Evolutionary conservation across 2,888 invertebrate genomes (phyloP), one percentile per base, ranked within the genome.

Genomic region (Melipona beecheii): DNA sequence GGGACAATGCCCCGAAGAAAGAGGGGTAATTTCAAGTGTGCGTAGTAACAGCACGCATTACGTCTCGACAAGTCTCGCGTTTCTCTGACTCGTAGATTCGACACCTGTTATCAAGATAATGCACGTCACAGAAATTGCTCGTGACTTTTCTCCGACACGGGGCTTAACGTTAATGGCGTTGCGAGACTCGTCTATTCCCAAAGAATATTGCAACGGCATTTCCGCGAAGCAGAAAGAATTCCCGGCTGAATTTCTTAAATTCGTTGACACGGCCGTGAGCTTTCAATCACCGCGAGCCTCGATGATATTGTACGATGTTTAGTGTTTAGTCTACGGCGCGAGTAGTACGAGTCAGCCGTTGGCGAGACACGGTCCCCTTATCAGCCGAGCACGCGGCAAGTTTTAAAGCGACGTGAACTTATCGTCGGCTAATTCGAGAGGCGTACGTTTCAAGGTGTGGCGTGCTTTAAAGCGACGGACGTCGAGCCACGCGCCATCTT

Each of bases 401-500:
- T 24, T 80, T 71, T 70, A 52, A 54, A 17, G 24, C 2, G 36
- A n/a, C 17, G 9, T 43, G 2, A 56, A 31, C 31, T 52, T 58
- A 31, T 58, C 2, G 50, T 27, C 9, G 65, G 36, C 43, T 50
- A 52, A 43, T 52, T 66, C 70, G 60, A 71, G 75, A 60, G 74
- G 65, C 43, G 15, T 13, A 31, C 19, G 24, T 58, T 65, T 69
- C 58, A 54, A 66, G 75, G 65, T 80, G 52, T 31, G n/a, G 27
- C 56, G 27, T 50, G 72, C 75, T 72, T 72, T 75, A 75, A 71
- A 75, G 60, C 62, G 72, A 75, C 72, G 75, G 72, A 73, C 52
- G 83, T 70, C 74, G 56, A 50, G 27, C 68, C 49, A 36, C 69
- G 83, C 69, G 83, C 68, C 66, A 83, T 71, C 66, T 64, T 83